These are phyloP conservation scores for Hylaeus anthracinus DNA, from an alignment of 1,140 invertebrate genomes.

Conservation along the genomic window DNA sequence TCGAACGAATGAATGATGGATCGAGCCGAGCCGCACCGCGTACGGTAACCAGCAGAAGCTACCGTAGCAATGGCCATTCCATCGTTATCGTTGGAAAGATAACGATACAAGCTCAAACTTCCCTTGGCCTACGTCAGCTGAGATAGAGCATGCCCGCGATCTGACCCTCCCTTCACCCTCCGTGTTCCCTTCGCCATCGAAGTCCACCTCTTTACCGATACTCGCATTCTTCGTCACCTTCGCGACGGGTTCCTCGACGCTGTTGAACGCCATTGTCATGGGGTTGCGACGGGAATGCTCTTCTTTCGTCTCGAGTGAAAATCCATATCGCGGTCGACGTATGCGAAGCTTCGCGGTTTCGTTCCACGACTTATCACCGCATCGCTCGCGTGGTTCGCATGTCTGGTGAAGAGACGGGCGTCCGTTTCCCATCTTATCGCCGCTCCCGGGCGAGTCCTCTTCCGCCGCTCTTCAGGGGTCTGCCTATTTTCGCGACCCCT, in stretches of 20 bases:
- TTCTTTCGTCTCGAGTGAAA: slow-evolving; percentile 54
- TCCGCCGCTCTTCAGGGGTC: neutral
- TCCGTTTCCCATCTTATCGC: slow-evolving; percentile 43
- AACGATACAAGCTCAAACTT: slow-evolving; percentile 46
- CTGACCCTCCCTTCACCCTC: no score
- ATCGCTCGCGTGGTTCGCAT: slow-evolving; percentile 29
- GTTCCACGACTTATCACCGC: neutral
- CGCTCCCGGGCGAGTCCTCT: neutral
- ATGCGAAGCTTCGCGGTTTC: slow-evolving; percentile 7
- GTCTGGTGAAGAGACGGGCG: slow-evolving; percentile 1
- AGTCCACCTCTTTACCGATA: neutral
- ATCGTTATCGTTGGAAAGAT: slow-evolving; percentile 47
- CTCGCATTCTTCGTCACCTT: slow-evolving; percentile 21
- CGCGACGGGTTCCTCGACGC: neutral
- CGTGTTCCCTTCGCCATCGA: no score
- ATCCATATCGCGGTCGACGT: slow-evolving; percentile 32
- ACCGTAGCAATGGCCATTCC: slow-evolving; percentile 14
- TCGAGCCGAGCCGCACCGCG: slow-evolving; percentile 23
- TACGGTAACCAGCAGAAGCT: neutral
- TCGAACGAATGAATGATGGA: slow-evolving; percentile 62
- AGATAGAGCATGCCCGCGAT: no score
- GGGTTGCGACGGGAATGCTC: slow-evolving; percentile 23
- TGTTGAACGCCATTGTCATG: slow-evolving; percentile 31
- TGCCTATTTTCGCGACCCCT: slow-evolving; percentile 5
- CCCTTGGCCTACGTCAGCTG: no score